A percentile compares a stretch with the other conserved stretches of the same genome.
Evolutionary conservation across 1,140 invertebrate species (phyloP).

Genomic region (Diabrotica virgifera): DNA sequence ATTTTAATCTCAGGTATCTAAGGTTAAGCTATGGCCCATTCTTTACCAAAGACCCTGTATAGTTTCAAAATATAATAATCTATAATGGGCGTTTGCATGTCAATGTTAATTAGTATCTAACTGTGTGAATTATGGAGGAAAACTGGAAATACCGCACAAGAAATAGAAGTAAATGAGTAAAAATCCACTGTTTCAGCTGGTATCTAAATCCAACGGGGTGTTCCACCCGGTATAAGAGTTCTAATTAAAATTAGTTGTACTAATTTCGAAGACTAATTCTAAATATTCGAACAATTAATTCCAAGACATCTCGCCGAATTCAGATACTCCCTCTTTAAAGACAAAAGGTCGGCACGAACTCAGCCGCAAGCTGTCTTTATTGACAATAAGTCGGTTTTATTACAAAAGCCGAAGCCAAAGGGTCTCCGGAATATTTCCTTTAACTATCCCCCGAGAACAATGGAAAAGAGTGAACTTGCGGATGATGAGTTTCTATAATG

Average conservation of each 20-base stretch:
- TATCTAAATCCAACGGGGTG: too few species aligned
- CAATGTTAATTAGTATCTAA: too few species aligned
- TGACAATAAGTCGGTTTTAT: slow-evolving; percentile 13
- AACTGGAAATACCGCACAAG: too few species aligned
- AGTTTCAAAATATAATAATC: too few species aligned
- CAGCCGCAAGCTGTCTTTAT: slow-evolving; percentile 8
- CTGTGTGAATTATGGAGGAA: too few species aligned
- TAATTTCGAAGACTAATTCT: slow-evolving; percentile 2
- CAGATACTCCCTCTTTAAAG: not conserved
- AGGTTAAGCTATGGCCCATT: too few species aligned
- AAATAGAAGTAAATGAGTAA: too few species aligned
- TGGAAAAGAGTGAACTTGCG: slow-evolving; percentile 7
- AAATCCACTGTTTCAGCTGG: too few species aligned
- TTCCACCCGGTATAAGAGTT: too few species aligned
- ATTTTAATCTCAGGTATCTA: too few species aligned
- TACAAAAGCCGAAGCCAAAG: slow-evolving; percentile 7
- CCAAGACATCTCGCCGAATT: slow-evolving; percentile 3
- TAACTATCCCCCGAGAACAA: slow-evolving; percentile 3
- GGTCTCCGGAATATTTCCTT: slow-evolving; percentile 10
- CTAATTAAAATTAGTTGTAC: not conserved
- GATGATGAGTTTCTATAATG: slow-evolving; percentile 1
- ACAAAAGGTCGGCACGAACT: slow-evolving; percentile 6
- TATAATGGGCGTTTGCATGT: too few species aligned
- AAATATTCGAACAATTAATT: slow-evolving; percentile 12
- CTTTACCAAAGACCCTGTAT: too few species aligned